A percentile compares a stretch with the other conserved stretches of the same genome.
Conservation (phyloP, 2,797 vertebrate genomes). For the Hippopotamyrus pictus region DNA sequence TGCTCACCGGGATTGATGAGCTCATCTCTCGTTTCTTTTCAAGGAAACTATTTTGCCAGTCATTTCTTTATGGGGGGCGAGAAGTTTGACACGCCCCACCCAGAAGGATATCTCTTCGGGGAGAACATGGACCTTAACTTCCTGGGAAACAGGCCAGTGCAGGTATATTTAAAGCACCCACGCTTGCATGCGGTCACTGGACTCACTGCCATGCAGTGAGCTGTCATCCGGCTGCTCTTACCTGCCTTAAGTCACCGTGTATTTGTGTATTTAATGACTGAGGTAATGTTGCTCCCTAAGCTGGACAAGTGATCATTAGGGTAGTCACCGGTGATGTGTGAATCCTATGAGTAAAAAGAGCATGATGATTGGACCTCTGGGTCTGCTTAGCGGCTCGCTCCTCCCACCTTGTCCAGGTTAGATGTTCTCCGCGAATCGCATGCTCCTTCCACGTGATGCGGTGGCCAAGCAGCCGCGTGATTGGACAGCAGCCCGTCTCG, state of each 20-base stretch:
- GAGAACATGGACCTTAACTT: constrained; percentile 98
- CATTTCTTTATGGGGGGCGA: constrained; percentile 99
- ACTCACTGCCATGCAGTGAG: not conserved
- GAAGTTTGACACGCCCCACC: constrained; percentile 97
- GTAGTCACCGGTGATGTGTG: not conserved
- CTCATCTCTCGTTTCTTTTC: constrained; percentile 16
- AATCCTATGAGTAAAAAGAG: not conserved
- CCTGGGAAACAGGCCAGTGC: constrained; percentile 91
- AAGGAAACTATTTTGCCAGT: constrained; percentile 97
- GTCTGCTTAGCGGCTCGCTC: not conserved
- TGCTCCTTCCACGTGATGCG: not conserved
- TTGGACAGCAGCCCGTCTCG: not conserved
- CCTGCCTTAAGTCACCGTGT: not conserved
- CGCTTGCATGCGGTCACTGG: not conserved
- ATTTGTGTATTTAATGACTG: not conserved
- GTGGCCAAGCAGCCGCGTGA: not conserved
- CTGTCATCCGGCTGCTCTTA: not conserved
- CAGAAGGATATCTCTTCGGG: constrained; percentile 95
- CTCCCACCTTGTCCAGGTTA: not conserved
- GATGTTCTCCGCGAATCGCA: not conserved
- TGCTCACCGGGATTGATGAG: not conserved
- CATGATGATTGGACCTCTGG: not conserved
- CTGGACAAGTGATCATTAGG: not conserved
- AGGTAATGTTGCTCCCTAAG: not conserved
- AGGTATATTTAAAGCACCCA: constrained; percentile 59